Evolutionary conservation across 2,113 vertebrate genomes (phyloP).

Genomic region (Xiphophorus hellerii): DNA sequence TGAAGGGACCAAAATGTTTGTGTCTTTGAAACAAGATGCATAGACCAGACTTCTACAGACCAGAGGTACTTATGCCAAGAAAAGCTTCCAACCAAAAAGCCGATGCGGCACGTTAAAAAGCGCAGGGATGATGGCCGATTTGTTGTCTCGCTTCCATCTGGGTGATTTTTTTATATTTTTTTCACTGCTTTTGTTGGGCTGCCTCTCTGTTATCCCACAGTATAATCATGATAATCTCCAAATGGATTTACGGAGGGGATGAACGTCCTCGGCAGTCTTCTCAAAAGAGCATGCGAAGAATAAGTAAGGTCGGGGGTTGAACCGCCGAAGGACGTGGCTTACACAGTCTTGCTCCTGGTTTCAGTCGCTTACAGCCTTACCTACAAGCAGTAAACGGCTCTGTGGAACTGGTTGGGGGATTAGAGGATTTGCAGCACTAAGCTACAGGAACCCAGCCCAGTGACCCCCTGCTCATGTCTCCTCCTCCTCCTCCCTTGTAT

Average conservation of each 20-base stretch:
- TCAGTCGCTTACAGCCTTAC: slow-evolving; percentile 51
- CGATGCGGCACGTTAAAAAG: slow-evolving; percentile 2
- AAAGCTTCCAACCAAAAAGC: slow-evolving; percentile 3
- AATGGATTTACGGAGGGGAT: slow-evolving; percentile 27
- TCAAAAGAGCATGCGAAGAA: slow-evolving; percentile 23
- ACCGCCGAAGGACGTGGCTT: slow-evolving; percentile 23
- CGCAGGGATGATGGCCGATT: slow-evolving; percentile 19
- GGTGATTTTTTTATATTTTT: neutral
- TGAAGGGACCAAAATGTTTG: neutral
- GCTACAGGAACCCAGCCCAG: slow-evolving; percentile 65
- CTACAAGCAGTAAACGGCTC: slow-evolving; percentile 66
- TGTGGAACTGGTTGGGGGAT: slow-evolving; percentile 67
- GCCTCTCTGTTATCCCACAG: slow-evolving; percentile 10
- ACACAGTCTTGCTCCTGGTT: slow-evolving; percentile 21
- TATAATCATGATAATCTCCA: slow-evolving; percentile 50
- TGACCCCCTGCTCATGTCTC: slow-evolving; percentile 59
- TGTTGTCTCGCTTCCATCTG: slow-evolving; percentile 11
- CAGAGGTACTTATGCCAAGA: slow-evolving; percentile 2
- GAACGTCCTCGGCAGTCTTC: slow-evolving; percentile 24
- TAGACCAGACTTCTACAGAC: neutral
- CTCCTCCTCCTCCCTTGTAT: slow-evolving; percentile 32
- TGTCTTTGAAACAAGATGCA: no score
- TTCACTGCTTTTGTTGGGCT: slow-evolving; percentile 21
- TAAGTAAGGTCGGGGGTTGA: slow-evolving; percentile 1
- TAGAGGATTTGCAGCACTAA: slow-evolving; percentile 80